Evolutionary conservation across 2,797 vertebrate species (phyloP), one percentile per base, ranked within the genome.

Genomic region (Psittacula derbiana): DNA sequence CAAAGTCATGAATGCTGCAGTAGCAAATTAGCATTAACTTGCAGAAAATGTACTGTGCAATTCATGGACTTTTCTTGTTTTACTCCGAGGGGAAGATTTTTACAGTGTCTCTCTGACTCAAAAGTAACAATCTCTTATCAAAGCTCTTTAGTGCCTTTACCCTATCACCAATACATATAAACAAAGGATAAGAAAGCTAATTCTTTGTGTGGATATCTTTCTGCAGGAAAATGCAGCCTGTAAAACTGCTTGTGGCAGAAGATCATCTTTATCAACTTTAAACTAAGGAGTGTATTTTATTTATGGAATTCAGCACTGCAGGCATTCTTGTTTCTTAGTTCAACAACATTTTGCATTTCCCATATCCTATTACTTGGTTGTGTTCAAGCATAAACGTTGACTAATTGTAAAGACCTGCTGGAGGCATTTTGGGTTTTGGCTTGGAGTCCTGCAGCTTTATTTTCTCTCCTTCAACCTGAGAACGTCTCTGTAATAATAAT

Each of bases 101-200:
- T 87, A 66, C 55, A 67, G 70, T 2, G 31, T 43, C 21, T 84
- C 71, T 60, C 61, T 2, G 11, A n/a, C 67, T 79, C 62, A 86
- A 80, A 86, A 82, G 88, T 85, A 87, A 92, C 78, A 71, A 80
- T 92, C 88, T 78, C 90, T 94, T 97, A 94, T 92, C 95, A 83
- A 65, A 93, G 79, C 79, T 92, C 90, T 90, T 94, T 69, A 93
- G 83, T 88, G 88, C 92, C 86, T 96, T 93, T 87, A 55, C 74
- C 7, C 57, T 95, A 90, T 94, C 90, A 73, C 61, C 86, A 73
- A 46, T 70, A 60, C 85, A 50, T 43, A 12, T 95, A 96, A 96
- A 97, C 95, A 95, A 88, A 86, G 93, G 92, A 94, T 96, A 94
- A 95, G 83, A 74, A 61, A 72, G 75, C 62, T 94, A 96, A 96